Evolutionary conservation across 2,888 invertebrate genomes (phyloP), one percentile per base, ranked within the genome.

Genomic region (Agrotis clavis): DNA sequence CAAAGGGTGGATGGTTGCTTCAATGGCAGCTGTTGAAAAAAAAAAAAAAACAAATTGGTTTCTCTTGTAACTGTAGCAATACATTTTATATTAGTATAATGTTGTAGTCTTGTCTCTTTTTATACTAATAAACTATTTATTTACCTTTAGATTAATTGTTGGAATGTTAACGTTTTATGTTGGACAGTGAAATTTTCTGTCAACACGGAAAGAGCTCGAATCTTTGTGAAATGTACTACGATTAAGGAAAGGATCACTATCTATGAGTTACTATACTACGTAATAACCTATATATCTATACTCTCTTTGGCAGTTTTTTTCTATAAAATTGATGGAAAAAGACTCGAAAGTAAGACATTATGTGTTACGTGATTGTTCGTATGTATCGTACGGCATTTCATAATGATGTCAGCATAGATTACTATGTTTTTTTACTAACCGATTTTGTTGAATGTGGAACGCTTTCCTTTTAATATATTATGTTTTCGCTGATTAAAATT

Each of bases 91-190:
- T 88, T 89, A 90, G 89, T 87, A 86, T 91, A 91, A 90, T 88
- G 87, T 87, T 89, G 87, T 91, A 91, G 89, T 89, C 89, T 89
- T 90, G 88, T 91, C 88, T 89, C 89, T 87, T 87, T 87, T 88
- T 87, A 84, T 86, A 86, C 84, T 86, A 86, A 86, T 88, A 85
- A 90, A 87, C 85, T 91, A 92, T 91, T 91, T 92, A 92, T 92
- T 92, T 90, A 90, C 88, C 85, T 82, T 80, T 91, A 92, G 90
- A 87, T 87, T 92, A 91, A 92, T 93, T 92, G 93, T 93, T 93
- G 93, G 92, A 90, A 91, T 92, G 92, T 93, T 93, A 86, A 90
- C 81, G 86, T 93, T 92, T 91, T 92, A 86, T 90, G 90, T 92
- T 92, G 86, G 86, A 85, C 88, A 79, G 85, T 81, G 68, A 81